A percentile compares a stretch with the other conserved stretches of the same genome.
These are phyloP conservation scores for Carollia perspicillata DNA, from an alignment of 2,113 vertebrate species.

Conservation along the genomic window DNA sequence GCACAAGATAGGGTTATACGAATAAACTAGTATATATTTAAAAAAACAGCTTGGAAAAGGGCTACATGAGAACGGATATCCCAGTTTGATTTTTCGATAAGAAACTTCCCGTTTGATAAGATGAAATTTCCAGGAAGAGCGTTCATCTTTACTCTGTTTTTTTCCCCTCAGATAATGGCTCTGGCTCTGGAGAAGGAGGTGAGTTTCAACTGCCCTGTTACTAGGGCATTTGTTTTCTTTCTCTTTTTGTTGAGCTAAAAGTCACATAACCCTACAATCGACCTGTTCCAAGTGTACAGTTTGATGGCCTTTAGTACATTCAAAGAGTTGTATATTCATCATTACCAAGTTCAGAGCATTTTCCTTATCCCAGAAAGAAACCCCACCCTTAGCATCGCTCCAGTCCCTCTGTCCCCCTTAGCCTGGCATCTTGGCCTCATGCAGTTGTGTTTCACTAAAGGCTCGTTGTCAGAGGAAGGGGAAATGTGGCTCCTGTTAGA, in stretches of 20 bases:
- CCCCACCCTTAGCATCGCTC: not conserved
- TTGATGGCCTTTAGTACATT: not conserved
- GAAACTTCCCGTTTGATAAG: conserved; percentile 39
- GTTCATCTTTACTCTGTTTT: conserved; percentile 61
- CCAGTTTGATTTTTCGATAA: not conserved
- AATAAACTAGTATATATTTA: not conserved
- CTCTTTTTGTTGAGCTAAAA: not conserved
- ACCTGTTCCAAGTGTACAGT: not conserved
- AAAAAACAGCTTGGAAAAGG: not conserved
- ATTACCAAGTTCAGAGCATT: not conserved
- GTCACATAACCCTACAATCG: not conserved
- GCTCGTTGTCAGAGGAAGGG: not conserved
- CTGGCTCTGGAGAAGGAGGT: conserved; percentile 95
- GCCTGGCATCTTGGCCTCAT: not conserved
- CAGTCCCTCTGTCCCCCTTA: not conserved
- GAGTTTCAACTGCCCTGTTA: conserved; percentile 66
- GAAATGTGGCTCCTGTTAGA: not conserved
- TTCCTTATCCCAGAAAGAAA: not conserved
- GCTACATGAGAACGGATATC: not conserved
- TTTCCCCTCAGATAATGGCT: conserved; percentile 87
- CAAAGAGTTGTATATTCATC: not conserved
- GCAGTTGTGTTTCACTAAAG: not conserved
- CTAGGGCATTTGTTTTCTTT: conserved; percentile 1
- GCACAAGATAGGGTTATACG: not conserved
- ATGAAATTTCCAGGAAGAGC: conserved; percentile 52